Evolutionary conservation across 2,888 invertebrate species (phyloP), one percentile per base, ranked within the genome.

Genomic region (Tryphoninae sp.): DNA sequence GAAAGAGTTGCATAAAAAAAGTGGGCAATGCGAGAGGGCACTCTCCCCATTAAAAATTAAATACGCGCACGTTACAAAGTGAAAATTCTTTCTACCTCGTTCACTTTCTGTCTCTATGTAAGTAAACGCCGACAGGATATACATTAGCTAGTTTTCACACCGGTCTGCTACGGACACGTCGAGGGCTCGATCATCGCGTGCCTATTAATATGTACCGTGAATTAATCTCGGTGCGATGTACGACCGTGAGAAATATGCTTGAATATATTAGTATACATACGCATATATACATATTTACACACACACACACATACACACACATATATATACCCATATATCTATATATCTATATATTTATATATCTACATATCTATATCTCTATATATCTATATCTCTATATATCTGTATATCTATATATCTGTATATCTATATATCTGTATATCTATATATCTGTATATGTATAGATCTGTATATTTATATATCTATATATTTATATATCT

Each of bases 61-160:
- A 58, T 59, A 42, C 45, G 53, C 64, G 65, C 58, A 72, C 72
- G 40, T 67, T 72, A n/a, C 72, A 67, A 59, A 73, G 65, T 78
- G 45, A 58, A 78, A 72, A 72, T 78, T 16, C 33, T 58, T 53
- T 11, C 23, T 55, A 33, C 49, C 3, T 45, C 9, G 19, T 40
- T 65, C 9, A 19, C 26, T 58, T 22, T 59, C 42, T 19, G 13
- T 23, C 8, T 51, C n/a, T 19, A 19, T 23, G 11, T 49, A 53
- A 4, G 51, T 61, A 51, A 67, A 76, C 51, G 26, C 55, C 55
- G 16, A 26, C 33, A 73, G 53, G 42, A 26, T 62, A 53, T 73
- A 45, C 13, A 45, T 45, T 45, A 13, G 9, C 11, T 45, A 13
- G 45, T 45, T 45, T 45, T 45, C 45, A 45, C 45, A 45, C 45